phyloP scores from a whole-genome alignment of 2,113 vertebrate genomes.

The Colius striatus region DNA sequence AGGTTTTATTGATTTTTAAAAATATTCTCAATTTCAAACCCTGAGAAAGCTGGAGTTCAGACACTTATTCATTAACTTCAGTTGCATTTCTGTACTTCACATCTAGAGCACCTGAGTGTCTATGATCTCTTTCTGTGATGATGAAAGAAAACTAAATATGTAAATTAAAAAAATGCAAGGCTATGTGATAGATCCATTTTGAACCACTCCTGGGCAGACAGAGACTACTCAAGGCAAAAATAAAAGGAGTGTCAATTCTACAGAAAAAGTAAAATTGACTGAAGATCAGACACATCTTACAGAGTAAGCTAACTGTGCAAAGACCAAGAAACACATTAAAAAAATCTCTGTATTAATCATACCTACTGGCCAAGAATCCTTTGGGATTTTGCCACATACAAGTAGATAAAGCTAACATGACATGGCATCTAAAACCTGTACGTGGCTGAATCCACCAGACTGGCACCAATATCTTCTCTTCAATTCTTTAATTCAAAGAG shows the following conservation, averaged over 20 bases:
- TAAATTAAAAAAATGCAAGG: constrained; percentile 30
- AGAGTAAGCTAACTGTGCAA: constrained; percentile 43
- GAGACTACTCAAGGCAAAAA: constrained; percentile 36
- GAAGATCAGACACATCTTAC: constrained; percentile 71
- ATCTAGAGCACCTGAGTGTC: neutral
- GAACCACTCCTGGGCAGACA: constrained; percentile 36
- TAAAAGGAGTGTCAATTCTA: constrained; percentile 36
- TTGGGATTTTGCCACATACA: constrained; percentile 27
- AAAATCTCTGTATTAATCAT: constrained; percentile 41
- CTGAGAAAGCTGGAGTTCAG: neutral
- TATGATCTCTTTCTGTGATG: constrained; percentile 23
- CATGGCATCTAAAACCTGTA: constrained; percentile 33
- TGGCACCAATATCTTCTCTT: constrained; percentile 29
- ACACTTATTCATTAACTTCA: constrained; percentile 21
- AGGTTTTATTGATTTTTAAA: neutral
- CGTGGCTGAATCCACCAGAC: neutral
- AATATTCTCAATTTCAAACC: constrained; percentile 12
- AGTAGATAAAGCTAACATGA: constrained; percentile 33
- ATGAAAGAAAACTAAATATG: constrained; percentile 15
- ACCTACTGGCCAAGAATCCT: constrained; percentile 48
- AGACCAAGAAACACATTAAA: constrained; percentile 50
- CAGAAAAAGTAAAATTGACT: constrained; percentile 52
- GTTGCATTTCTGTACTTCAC: neutral
- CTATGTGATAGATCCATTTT: constrained; percentile 34
- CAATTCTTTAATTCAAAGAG: constrained; percentile 25